Percentiles rank a stretch among this genome's conserved stretches.
Evolutionary conservation across 2,888 invertebrate species (phyloP).

Genomic region (Zaprionus obscuricornis): DNA sequence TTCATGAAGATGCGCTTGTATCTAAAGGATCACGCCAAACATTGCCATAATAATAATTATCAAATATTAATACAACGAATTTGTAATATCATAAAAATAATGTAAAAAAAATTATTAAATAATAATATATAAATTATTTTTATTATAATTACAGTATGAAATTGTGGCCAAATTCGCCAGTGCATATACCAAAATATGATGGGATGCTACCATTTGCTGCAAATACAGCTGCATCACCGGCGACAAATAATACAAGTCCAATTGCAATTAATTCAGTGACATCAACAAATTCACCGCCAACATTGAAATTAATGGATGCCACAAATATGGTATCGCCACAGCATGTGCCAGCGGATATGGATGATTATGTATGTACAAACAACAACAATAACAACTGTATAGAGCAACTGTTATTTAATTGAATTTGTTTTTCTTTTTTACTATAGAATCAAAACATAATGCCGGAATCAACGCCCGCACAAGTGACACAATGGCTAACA

Average conservation of each 20-base stretch:
- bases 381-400: background rate
- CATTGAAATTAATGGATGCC: slow-evolving; percentile 82
- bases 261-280: slow-evolving; percentile 83
- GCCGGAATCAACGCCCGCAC: slow-evolving; percentile 88
- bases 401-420: slow-evolving; percentile 7
- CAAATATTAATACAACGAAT: slow-evolving; percentile 28
- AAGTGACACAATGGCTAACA: slow-evolving; percentile 92
- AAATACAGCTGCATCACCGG: slow-evolving; percentile 69
- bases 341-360: slow-evolving; percentile 79
- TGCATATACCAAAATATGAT: slow-evolving; percentile 83
- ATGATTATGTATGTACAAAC: slow-evolving; percentile 80
- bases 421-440: slow-evolving; percentile 10
- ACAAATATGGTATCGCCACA: slow-evolving; percentile 82
- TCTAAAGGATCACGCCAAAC: slow-evolving; percentile 64
- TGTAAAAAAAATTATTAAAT: background rate
- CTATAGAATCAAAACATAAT: slow-evolving; percentile 85
- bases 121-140: too few relatives aligned
- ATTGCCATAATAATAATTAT: slow-evolving; percentile 27
- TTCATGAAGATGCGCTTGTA: slow-evolving; percentile 73
- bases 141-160: slow-evolving; percentile 78
- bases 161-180: slow-evolving; percentile 83
- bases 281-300: slow-evolving; percentile 83
- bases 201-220: slow-evolving; percentile 80
- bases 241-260: slow-evolving; percentile 80
- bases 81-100: slow-evolving; percentile 38